Evolutionary conservation across 1,140 invertebrate genomes (phyloP), one percentile per base, ranked within the genome.

Genomic region (Nebria ingens): DNA sequence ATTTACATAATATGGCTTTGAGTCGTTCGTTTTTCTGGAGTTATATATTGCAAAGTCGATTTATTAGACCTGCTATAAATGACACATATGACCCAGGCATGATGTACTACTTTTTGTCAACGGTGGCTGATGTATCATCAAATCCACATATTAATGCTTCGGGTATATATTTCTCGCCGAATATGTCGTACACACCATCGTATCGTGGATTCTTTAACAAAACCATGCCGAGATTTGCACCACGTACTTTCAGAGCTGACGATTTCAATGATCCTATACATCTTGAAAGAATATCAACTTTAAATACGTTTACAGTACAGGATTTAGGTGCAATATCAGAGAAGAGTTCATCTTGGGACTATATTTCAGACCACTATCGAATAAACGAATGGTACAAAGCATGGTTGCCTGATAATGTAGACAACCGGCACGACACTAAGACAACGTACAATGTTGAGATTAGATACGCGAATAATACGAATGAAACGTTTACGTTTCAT

Each of bases 31-130:
- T 96, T 70, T 98, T 92, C 70, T 97, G 90, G 85, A 94, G 91
- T 70, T 95, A 95, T 62, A 93, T 97, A 45, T 77, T 97, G 0
- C 94, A 98, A 69, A 89, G 90, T 1, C 75, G 89, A 59, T 93
- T 92, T 61, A 93, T 93, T 59, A 73, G 90, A 40, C 90, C 90
- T 1, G 88, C 88, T 13, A 91, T 90, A 17, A 91, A 92, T 68
- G 90, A 93, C 64, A 90, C 89, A 0, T 91, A 93, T 59, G 93
- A 97, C 75, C 94, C 95, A 0, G 94, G 95, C 54, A 91, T 98
- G 83, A 94, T 97, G 91, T 98, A 98, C 68, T 96, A 97, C 65
- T 96, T 97, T 65, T 74, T 98, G 17, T 96, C 93, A 1, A 87
- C 91, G 0, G 88, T 96, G 0, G 93, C 96, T 0, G 95, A 98